Percentiles rank a stretch among this genome's conserved stretches.
These are phyloP conservation scores for Anas platyrhynchos DNA, from an alignment of 2,113 vertebrate species.

Conservation along the genomic window DNA sequence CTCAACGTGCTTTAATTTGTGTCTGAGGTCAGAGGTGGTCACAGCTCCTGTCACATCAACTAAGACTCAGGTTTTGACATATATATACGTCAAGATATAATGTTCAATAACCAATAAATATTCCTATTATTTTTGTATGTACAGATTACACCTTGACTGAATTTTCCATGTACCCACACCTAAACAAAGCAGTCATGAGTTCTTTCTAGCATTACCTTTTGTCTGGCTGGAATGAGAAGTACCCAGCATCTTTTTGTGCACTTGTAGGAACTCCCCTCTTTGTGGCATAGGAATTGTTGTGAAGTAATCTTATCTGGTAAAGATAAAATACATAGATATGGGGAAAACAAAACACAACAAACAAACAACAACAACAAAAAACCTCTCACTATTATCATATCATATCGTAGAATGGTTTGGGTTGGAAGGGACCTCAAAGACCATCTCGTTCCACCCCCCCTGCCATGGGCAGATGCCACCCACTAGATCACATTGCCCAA, in stretches of 20 bases:
- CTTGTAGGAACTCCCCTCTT: not conserved
- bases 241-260: not conserved
- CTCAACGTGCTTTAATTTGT: not conserved
- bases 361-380: not conserved
- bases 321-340: not conserved
- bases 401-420: no score
- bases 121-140: not conserved
- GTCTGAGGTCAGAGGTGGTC: not conserved
- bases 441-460: no score
- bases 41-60: not conserved
- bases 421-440: no score
- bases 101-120: not conserved
- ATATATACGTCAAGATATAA: not conserved
- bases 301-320: not conserved
- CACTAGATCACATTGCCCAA: no score
- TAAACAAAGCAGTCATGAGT: fast-evolving
- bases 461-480: no score
- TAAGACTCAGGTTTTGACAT: not conserved
- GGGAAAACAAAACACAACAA: not conserved
- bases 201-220: not conserved
- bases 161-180: not conserved
- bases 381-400: not conserved
- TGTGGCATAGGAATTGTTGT: not conserved
- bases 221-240: not conserved
- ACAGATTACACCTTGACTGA: not conserved